Evolutionary conservation across 2,113 vertebrate species (phyloP).

Genomic region (Alethe diademata): DNA sequence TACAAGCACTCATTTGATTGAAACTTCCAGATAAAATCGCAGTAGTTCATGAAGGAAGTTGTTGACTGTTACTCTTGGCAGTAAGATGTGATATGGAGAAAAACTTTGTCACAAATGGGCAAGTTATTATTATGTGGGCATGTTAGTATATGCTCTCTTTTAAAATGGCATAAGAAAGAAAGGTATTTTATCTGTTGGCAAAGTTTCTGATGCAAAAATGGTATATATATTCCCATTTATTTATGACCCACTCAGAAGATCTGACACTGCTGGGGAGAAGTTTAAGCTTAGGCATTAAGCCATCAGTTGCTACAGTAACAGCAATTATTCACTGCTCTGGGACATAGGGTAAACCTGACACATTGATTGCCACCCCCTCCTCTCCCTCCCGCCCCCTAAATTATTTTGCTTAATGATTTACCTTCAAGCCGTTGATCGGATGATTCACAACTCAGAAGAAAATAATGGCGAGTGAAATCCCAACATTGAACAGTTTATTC

Average conservation of each 20-base stretch:
- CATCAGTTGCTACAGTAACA: constrained; percentile 8
- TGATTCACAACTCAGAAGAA: neutral
- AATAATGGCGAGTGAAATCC: neutral
- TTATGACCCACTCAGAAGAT: neutral
- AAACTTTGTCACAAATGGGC: neutral
- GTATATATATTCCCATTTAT: neutral
- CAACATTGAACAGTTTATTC: neutral
- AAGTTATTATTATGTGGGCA: neutral
- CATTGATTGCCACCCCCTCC: neutral
- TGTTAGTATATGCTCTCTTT: neutral
- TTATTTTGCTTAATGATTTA: constrained; percentile 33
- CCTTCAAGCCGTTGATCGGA: neutral
- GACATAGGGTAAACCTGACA: neutral
- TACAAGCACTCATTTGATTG: neutral
- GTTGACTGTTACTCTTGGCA: neutral
- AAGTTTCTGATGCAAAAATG: neutral
- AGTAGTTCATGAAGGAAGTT: neutral
- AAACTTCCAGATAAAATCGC: neutral
- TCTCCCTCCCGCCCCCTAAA: no score
- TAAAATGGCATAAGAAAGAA: neutral
- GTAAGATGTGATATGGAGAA: neutral
- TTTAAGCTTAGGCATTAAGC: neutral
- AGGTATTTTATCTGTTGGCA: neutral
- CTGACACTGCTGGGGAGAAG: neutral
- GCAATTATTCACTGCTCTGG: constrained; percentile 5